These are phyloP conservation scores for Falco naumanni DNA, from an alignment of 2,797 vertebrate species.

Conservation along the genomic window DNA sequence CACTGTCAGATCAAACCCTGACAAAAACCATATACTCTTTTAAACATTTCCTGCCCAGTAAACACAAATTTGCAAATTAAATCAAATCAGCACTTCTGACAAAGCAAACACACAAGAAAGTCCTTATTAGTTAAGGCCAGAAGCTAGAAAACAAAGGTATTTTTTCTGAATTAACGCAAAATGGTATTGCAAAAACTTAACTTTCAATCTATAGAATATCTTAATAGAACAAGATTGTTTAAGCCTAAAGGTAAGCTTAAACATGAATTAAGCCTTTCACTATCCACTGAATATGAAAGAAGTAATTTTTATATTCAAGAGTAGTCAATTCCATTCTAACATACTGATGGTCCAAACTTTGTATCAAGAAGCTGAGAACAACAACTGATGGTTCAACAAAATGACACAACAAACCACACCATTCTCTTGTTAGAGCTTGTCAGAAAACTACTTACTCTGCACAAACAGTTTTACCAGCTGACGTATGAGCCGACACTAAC, in stretches of 20 bases:
- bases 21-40: background rate
- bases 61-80: background rate
- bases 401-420: background rate
- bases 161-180: background rate
- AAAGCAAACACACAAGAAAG: background rate
- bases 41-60: background rate
- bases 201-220: background rate
- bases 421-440: background rate
- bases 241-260: background rate
- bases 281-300: background rate
- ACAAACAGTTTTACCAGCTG: constrained; percentile 98
- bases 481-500: constrained; percentile 96
- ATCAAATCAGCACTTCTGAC: background rate
- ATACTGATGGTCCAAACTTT: background rate
- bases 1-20: background rate
- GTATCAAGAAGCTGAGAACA: background rate
- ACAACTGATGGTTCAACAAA: background rate
- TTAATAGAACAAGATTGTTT: background rate
- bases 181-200: background rate
- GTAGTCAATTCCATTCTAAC: background rate
- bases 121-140: background rate
- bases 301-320: background rate
- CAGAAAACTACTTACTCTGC: constrained; percentile 90
- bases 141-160: background rate
- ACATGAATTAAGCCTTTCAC: background rate